Conservation (phyloP, 2,113 vertebrate species). For the Ochotona princeps region DNA sequence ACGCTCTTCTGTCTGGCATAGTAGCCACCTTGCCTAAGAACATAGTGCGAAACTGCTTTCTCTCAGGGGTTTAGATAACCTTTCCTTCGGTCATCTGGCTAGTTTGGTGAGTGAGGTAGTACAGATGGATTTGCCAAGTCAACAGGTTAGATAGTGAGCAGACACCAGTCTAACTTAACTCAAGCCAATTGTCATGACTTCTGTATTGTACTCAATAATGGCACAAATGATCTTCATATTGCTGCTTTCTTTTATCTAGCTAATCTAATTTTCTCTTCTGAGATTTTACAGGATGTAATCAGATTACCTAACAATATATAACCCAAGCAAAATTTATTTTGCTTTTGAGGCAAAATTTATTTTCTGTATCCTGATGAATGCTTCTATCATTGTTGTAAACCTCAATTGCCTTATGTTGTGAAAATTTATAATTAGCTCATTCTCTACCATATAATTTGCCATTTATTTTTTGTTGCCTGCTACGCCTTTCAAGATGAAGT, state of each 20-base stretch:
- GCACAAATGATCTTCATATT: not conserved
- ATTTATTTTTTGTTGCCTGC: not conserved
- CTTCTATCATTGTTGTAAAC: not conserved
- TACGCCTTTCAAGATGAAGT: not conserved
- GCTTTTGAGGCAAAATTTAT: slow-evolving; percentile 17
- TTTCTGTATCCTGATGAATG: not conserved
- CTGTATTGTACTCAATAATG: not conserved
- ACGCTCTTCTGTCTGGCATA: too few relatives aligned
- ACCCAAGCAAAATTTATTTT: not conserved
- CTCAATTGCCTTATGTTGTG: not conserved
- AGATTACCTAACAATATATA: not conserved
- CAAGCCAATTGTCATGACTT: not conserved
- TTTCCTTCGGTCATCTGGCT: not conserved
- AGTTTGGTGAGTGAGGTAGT: not conserved
- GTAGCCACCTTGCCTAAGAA: not conserved
- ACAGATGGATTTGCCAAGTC: not conserved
- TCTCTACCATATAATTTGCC: not conserved
- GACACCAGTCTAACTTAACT: not conserved
- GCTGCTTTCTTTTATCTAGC: not conserved
- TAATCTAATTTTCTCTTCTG: slow-evolving; percentile 5
- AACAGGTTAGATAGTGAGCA: not conserved
- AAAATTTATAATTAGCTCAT: not conserved
- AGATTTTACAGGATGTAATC: not conserved
- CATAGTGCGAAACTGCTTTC: not conserved
- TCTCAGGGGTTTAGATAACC: not conserved